phyloP scores from a whole-genome alignment of 2,797 vertebrate species.

The Arrhamphus sclerolepis region DNA sequence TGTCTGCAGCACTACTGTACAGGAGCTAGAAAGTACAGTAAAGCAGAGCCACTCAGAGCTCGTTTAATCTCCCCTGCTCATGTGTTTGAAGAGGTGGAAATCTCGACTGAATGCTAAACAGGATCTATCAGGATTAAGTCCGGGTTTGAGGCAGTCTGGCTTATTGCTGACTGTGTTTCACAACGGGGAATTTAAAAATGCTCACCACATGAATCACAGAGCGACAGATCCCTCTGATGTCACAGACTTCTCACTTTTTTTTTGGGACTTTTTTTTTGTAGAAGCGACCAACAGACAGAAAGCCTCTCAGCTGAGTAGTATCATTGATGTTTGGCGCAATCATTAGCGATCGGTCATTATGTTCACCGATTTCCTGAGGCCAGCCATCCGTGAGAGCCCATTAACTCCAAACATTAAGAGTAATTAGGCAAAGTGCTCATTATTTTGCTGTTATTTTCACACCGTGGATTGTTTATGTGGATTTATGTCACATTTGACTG shows the following conservation, averaged over 20 bases:
- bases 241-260: neutral
- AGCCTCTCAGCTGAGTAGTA: conserved; percentile 45
- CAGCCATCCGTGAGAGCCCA: conserved; percentile 60
- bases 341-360: conserved; percentile 83
- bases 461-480: conserved; percentile 31
- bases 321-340: conserved; percentile 74
- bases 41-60: conserved; percentile 49
- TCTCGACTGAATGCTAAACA: conserved; percentile 75
- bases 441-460: conserved; percentile 46
- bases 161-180: conserved; percentile 72
- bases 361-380: conserved; percentile 74
- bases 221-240: conserved; percentile 25
- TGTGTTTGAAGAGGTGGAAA: conserved; percentile 76
- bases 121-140: conserved; percentile 79
- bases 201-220: conserved; percentile 27
- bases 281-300: conserved; percentile 23
- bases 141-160: conserved; percentile 68
- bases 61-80: conserved; percentile 63
- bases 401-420: conserved; percentile 71
- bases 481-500: conserved; percentile 27
- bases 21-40: conserved; percentile 43
- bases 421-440: conserved; percentile 67
- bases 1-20: conserved; percentile 32
- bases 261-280: conserved; percentile 1
- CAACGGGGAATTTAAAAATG: conserved; percentile 48